Percentiles rank a stretch among this genome's conserved stretches.
Evolutionary conservation across 2,888 invertebrate genomes (phyloP).

Genomic region (Beris chalybata): DNA sequence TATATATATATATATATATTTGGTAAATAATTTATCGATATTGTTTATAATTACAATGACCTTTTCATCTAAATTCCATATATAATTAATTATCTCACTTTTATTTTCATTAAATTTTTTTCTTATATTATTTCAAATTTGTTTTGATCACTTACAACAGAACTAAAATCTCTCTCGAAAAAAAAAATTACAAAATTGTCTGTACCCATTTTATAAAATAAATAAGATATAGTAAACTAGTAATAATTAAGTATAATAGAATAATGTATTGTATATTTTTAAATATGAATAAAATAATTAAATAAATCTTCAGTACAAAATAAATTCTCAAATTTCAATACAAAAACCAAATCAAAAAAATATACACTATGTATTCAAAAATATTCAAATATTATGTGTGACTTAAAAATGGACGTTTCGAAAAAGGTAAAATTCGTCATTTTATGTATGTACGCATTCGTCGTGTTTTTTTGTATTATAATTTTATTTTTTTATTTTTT

Average conservation of each 20-base stretch:
- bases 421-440: constrained; percentile 32
- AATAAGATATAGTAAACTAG: no score
- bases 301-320: no score
- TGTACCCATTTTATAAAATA: no score
- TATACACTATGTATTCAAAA: no score
- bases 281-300: no score
- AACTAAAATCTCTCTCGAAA: no score
- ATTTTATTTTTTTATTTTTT: neutral
- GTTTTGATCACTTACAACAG: no score
- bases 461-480: neutral
- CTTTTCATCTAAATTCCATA: constrained; percentile 16
- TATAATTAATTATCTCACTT: constrained; percentile 5
- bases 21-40: constrained; percentile 31
- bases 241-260: no score
- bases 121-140: constrained; percentile 1
- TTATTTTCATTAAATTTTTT: neutral
- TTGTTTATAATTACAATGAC: constrained; percentile 30
- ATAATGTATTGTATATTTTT: no score
- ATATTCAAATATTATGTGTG: neutral
- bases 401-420: constrained; percentile 35
- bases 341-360: no score
- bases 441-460: constrained; percentile 9
- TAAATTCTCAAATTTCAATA: no score
- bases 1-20: constrained; percentile 12
- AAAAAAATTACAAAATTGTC: no score